Conservation (phyloP, 2,888 invertebrate species). For the Synergus umbraculus region DNA sequence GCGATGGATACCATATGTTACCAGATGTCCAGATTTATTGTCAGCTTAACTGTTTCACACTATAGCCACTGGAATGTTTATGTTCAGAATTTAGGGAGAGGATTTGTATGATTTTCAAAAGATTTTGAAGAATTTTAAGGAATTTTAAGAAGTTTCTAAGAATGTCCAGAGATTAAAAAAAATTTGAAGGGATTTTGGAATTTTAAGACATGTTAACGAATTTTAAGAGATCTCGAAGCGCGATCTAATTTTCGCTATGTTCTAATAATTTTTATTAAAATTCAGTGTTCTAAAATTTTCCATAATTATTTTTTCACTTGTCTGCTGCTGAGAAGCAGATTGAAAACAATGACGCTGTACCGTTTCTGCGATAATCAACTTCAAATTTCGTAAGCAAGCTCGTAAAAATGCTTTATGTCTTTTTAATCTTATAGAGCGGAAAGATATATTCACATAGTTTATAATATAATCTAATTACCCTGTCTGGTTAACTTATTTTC, state of each 20-base stretch:
- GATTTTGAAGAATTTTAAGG: too few species aligned
- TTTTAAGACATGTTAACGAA: too few species aligned
- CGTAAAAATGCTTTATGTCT: slow-evolving; percentile 30
- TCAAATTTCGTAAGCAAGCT: slow-evolving; percentile 27
- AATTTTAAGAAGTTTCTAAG: too few species aligned
- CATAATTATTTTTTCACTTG: background rate
- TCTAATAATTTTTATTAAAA: background rate
- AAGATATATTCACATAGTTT: slow-evolving; percentile 17
- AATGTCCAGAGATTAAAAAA: too few species aligned
- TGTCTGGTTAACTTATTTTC: slow-evolving; percentile 15
- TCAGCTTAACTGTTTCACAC: background rate
- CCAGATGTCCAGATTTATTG: slow-evolving; percentile 21
- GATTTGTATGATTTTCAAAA: too few species aligned
- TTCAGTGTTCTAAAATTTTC: background rate
- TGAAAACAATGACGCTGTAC: background rate
- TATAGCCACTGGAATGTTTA: background rate
- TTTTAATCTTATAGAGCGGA: slow-evolving; percentile 30
- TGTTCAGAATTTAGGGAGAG: background rate
- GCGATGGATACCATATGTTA: slow-evolving; percentile 3
- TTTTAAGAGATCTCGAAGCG: too few species aligned
- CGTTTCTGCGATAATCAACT: slow-evolving; percentile 6
- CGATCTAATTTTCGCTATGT: too few species aligned
- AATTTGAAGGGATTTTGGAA: too few species aligned
- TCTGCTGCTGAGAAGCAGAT: background rate
- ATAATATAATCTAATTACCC: slow-evolving; percentile 28